These are phyloP conservation scores for Alexandromys fortis DNA, from an alignment of 2,113 vertebrate species.

Conservation along the genomic window DNA sequence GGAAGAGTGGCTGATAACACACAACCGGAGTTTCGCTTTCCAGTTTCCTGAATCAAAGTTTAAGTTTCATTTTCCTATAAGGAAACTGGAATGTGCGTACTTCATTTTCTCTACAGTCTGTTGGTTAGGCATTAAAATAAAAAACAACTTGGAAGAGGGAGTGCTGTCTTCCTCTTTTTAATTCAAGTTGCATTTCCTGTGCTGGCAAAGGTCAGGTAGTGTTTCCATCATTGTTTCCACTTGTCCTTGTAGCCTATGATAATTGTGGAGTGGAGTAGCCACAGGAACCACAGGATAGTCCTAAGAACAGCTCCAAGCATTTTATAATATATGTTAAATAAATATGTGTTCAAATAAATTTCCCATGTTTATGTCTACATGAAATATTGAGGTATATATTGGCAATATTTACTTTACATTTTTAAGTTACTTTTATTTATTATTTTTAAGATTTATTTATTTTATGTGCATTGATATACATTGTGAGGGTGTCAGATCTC, in stretches of 20 bases:
- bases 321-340: not conserved
- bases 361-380: not conserved
- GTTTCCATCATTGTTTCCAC: not conserved
- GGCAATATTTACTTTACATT: not conserved
- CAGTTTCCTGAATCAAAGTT: not conserved
- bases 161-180: not conserved
- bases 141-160: slow-evolving; percentile 35
- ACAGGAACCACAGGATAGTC: not conserved
- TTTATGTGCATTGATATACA: not conserved
- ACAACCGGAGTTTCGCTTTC: slow-evolving; percentile 29
- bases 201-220: slow-evolving; percentile 3
- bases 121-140: not conserved
- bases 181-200: slow-evolving; percentile 23
- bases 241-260: not conserved
- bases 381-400: not conserved
- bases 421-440: not conserved
- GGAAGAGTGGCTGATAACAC: not conserved
- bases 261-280: not conserved
- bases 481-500: not conserved
- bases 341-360: not conserved
- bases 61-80: slow-evolving; percentile 4
- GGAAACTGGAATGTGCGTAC: slow-evolving; percentile 2
- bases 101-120: not conserved
- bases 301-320: not conserved
- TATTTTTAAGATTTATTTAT: not conserved